Conservation (phyloP, 2,888 invertebrate genomes). For the Mythimna vitellina region DNA sequence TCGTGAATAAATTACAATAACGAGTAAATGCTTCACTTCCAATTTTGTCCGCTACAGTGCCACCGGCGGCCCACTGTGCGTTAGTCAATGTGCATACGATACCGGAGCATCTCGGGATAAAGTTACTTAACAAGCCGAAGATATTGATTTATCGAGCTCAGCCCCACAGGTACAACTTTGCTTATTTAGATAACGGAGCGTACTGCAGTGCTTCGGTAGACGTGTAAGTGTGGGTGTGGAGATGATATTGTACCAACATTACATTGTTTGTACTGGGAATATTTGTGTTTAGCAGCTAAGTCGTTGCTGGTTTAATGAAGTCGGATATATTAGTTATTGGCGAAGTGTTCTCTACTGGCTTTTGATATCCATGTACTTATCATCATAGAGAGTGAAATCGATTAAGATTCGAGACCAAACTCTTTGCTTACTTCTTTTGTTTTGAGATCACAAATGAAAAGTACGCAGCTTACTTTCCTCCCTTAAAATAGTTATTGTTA, state of each 20-base stretch:
- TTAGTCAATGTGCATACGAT: conserved; percentile 78
- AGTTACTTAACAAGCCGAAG: conserved; percentile 83
- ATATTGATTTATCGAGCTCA: conserved; percentile 84
- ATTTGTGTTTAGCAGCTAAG: conserved; percentile 12
- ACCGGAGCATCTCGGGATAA: conserved; percentile 81
- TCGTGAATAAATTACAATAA: not conserved
- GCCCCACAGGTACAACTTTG: conserved; percentile 79
- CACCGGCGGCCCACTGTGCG: conserved; percentile 67
- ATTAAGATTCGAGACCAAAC: too few species aligned
- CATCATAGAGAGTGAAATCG: too few species aligned
- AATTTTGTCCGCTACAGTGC: conserved; percentile 33
- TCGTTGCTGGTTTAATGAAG: conserved; percentile 9
- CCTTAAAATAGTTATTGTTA: conserved; percentile 14
- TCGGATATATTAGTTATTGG: not conserved
- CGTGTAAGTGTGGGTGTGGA: not conserved
- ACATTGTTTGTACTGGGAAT: conserved; percentile 35
- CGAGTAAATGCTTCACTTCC: not conserved
- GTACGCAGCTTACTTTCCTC: conserved; percentile 8
- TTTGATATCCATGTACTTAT: not conserved
- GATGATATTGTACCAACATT: conserved; percentile 20
- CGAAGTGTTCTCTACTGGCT: not conserved
- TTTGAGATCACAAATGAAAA: not conserved
- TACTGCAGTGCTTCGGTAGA: conserved; percentile 1
- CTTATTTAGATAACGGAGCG: conserved; percentile 63
- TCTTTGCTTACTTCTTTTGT: not conserved